These are phyloP conservation scores for Eurosta solidaginis DNA, from an alignment of 1,140 invertebrate genomes.

Conservation along the genomic window DNA sequence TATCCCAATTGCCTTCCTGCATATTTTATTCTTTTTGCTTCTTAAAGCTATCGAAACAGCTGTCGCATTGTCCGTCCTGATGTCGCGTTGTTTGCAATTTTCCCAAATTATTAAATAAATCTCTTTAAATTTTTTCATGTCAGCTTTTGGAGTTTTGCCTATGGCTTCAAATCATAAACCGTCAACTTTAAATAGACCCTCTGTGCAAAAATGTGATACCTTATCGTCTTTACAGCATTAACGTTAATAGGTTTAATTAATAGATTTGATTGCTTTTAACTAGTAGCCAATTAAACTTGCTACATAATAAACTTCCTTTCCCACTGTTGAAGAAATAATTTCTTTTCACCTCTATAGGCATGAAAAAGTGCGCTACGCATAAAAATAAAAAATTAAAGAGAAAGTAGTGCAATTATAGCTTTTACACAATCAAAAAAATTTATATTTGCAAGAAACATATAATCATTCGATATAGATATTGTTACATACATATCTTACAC, in stretches of 20 bases:
- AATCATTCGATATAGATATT: background rate
- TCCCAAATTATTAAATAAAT: too few species aligned
- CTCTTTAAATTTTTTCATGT: too few species aligned
- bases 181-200: too few species aligned
- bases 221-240: too few species aligned
- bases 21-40: too few species aligned
- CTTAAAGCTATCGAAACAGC: too few species aligned
- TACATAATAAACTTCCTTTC: background rate
- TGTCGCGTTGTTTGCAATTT: too few species aligned
- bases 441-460: background rate
- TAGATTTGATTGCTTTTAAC: background rate
- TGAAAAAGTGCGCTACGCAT: background rate
- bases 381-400: background rate
- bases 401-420: background rate
- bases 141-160: too few species aligned
- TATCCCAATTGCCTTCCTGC: too few species aligned
- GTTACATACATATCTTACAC: background rate
- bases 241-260: background rate
- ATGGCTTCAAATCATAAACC: too few species aligned
- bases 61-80: too few species aligned
- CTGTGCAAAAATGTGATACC: too few species aligned
- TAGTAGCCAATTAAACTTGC: background rate
- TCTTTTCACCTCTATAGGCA: background rate
- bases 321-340: background rate
- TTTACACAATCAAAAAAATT: background rate